Evolutionary conservation across 1,140 invertebrate species (phyloP).

Genomic region (Drosophila baimaii): DNA sequence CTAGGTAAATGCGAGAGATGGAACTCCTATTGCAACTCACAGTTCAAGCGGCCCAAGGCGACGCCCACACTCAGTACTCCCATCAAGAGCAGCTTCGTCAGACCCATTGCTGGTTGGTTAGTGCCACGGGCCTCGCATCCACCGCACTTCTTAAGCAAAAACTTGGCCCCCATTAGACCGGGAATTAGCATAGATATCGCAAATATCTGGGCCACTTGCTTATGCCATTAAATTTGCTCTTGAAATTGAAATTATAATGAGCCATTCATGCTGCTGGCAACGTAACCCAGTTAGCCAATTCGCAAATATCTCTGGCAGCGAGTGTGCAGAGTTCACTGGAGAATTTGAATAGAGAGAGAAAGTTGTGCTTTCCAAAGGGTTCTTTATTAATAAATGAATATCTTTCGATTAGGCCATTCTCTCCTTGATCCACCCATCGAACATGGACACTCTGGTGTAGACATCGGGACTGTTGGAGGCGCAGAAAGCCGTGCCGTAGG

Average conservation of each 20-base stretch:
- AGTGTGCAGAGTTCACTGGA: background rate
- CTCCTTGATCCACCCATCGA: conserved; percentile 85
- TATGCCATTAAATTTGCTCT: conserved; percentile 80
- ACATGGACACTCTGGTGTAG: conserved; percentile 85
- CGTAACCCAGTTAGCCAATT: conserved; percentile 26
- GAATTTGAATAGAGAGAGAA: background rate
- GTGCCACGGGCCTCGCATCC: conserved; percentile 17
- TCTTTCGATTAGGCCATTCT: conserved; percentile 50
- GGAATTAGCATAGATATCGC: conserved; percentile 68
- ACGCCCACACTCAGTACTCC: conserved; percentile 13
- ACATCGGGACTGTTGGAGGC: conserved; percentile 85
- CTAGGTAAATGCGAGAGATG: background rate
- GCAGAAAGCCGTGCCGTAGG: conserved; percentile 88
- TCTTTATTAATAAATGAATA: background rate
- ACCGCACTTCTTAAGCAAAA: conserved; percentile 33
- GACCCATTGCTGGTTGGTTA: conserved; percentile 42
- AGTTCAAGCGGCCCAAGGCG: conserved; percentile 39
- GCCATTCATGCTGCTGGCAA: conserved; percentile 56
- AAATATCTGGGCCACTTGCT: conserved; percentile 44
- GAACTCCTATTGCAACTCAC: conserved; percentile 29
- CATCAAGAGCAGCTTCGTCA: conserved; percentile 32
- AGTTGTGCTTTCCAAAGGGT: background rate
- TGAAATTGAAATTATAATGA: conserved; percentile 68
- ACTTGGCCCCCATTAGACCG: conserved; percentile 38
- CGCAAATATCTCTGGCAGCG: conserved; percentile 13